Conservation (phyloP, 2,113 vertebrate genomes). For the Pterocles burchelli region DNA sequence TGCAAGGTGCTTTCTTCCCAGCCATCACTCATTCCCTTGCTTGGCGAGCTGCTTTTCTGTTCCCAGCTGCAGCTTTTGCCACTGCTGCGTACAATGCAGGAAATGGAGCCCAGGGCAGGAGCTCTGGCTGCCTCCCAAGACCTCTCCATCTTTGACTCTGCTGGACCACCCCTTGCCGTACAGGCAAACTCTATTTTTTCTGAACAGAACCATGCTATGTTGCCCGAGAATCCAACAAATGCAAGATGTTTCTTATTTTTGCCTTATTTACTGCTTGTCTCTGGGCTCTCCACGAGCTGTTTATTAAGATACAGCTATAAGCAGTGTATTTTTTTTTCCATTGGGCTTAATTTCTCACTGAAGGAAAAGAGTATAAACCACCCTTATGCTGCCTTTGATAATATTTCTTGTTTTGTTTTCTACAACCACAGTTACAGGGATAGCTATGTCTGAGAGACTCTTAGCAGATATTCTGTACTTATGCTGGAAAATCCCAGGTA, state of each 20-base stretch:
- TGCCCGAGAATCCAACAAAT: not conserved
- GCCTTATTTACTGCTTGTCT: not conserved
- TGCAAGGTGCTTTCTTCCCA: not conserved
- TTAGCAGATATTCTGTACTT: not conserved
- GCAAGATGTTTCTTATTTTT: not conserved
- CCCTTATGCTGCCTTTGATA: not conserved
- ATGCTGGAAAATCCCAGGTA: not conserved
- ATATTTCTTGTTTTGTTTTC: not conserved
- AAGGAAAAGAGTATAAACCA: not conserved
- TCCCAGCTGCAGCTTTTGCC: not conserved
- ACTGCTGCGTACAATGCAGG: rapidly evolving
- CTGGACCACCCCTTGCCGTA: rapidly evolving
- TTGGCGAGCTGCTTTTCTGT: not conserved
- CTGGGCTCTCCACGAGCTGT: not conserved
- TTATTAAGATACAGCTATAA: not conserved
- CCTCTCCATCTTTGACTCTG: not conserved
- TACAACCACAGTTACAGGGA: not conserved
- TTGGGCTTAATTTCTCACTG: not conserved
- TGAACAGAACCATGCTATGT: rapidly evolving
- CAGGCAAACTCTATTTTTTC: not conserved
- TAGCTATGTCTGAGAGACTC: not conserved
- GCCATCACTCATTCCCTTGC: not conserved
- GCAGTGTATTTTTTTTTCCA: not conserved
- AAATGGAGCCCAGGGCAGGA: not conserved
- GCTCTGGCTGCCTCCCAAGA: not conserved